Base-by-base conservation (phyloP, 2,888 invertebrate genomes). In the Nycteola revayana region DNA sequence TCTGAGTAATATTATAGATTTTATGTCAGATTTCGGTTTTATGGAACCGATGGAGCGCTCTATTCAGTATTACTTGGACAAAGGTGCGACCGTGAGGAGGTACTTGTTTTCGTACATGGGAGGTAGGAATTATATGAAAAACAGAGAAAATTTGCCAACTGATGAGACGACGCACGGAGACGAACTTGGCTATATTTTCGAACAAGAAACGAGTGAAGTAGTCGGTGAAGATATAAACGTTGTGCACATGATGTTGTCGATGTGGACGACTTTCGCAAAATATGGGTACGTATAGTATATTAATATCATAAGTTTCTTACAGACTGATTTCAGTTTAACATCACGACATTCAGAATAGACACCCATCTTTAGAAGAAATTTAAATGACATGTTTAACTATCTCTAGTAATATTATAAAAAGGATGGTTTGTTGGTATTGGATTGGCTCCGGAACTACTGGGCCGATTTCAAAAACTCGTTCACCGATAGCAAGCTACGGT, bases 181-280 rank as follows among this genome's bases (percentile, higher is more conserved):
- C 36, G 72, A 75, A 5, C 10, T 70, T 1, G 69, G 70, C 0
- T 77, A 75, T 37, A 18, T 77, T 1, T 75, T 74, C 22, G 44
- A 40, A 9, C 25, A 32, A n/a, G 10, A 24, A 1, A n/a, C 27
- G 9, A 31, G 48, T 5, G 10, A 14, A 1, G 21, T 30, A 1
- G 25, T 25, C 1, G 36, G 25, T 4, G 36, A 35, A 17, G 54
- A 54, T 17, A 18, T 14, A 14, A 9, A 7, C 1, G 11, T 49
- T 1, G 28, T 54, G 3, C 34, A 49, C 5, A 24, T 7, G 9
- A 40, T 51, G 10, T 33, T 40, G 0, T 36, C 28, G 22, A 26
- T 49, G 29, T 60, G 60, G 48, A 43, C 51, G 0, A 53, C 61
- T 17, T 60, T 66, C 9, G 54, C 54, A 10, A 66, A 66, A 38